Conservation (phyloP, 1,140 invertebrate species). For the Papilio dardanus region DNA sequence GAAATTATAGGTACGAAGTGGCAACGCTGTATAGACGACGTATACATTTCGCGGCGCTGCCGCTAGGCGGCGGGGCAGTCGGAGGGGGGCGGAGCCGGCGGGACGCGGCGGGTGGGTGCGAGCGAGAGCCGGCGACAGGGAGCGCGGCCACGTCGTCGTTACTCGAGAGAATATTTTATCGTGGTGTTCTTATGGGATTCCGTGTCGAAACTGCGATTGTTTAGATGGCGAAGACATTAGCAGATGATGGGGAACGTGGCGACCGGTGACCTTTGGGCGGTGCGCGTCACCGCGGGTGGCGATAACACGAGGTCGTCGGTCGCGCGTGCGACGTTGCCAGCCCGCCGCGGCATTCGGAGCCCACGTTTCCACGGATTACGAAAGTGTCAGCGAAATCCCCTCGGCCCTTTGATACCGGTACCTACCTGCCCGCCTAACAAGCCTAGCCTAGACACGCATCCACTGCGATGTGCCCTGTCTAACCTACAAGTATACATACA, state of each 20-base stretch:
- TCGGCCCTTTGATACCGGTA: conserved; percentile 58
- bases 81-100: conserved; percentile 69
- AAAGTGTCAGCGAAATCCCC: conserved; percentile 69
- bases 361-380: conserved; percentile 71
- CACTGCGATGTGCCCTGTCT: conserved; percentile 47
- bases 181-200: conserved; percentile 67
- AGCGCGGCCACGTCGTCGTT: conserved; percentile 65
- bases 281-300: conserved; percentile 69
- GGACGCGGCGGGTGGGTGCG: conserved; percentile 55
- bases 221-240: conserved; percentile 64
- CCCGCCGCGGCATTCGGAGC: conserved; percentile 58
- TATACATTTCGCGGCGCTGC: conserved; percentile 65
- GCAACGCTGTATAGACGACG: conserved; percentile 80
- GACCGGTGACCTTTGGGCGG: conserved; percentile 70
- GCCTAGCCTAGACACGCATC: conserved; percentile 56
- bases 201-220: conserved; percentile 65
- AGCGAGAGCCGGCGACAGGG: conserved; percentile 56
- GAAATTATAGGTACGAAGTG: conserved; percentile 82
- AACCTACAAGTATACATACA: conserved; percentile 53
- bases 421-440: conserved; percentile 54
- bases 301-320: conserved; percentile 77
- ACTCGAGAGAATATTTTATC: conserved; percentile 61
- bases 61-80: conserved; percentile 68
- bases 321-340: conserved; percentile 73
- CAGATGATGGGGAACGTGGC: conserved; percentile 53